A percentile compares a stretch with the other conserved stretches of the same genome.
Evolutionary conservation across 2,888 invertebrate genomes (phyloP).

Genomic region (Leptinotarsa rubiginosa): DNA sequence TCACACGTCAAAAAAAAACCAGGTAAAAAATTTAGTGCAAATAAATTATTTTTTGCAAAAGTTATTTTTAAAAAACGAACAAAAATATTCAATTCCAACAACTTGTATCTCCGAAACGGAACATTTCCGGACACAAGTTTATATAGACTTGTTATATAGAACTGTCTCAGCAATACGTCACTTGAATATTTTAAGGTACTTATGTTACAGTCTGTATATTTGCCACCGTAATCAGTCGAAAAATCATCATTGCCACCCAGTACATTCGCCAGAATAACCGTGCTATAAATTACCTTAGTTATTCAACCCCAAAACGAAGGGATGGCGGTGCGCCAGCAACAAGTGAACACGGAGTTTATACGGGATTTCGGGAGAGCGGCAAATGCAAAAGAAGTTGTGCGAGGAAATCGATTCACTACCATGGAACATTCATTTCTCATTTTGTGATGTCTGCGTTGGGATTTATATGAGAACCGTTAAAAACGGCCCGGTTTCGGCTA

Average conservation of each 20-base stretch:
- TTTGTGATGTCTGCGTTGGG: constrained; percentile 29
- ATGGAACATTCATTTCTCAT: constrained; percentile 38
- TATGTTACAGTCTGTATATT: too few relatives aligned
- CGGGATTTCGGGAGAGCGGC: constrained; percentile 40
- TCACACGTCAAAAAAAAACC: too few relatives aligned
- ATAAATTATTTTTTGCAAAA: too few relatives aligned
- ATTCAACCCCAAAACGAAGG: constrained; percentile 17
- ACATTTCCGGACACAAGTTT: too few relatives aligned
- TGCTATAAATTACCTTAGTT: constrained; percentile 29
- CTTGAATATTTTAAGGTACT: too few relatives aligned
- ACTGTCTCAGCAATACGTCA: too few relatives aligned
- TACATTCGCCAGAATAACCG: constrained; percentile 5
- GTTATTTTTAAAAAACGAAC: too few relatives aligned
- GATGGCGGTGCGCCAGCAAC: constrained; percentile 26
- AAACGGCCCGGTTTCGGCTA: not conserved
- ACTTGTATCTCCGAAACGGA: too few relatives aligned
- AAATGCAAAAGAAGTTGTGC: constrained; percentile 18
- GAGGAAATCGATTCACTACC: constrained; percentile 41
- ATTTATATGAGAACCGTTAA: constrained; percentile 16
- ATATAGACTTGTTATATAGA: too few relatives aligned
- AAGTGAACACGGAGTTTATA: constrained; percentile 36
- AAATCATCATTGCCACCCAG: not conserved
- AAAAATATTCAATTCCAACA: too few relatives aligned
- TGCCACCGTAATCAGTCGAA: not conserved
- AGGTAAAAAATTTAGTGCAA: too few relatives aligned